Evolutionary conservation across 2,888 invertebrate genomes (phyloP), one percentile per base, ranked within the genome.

Genomic region (Cephus rjabovi): DNA sequence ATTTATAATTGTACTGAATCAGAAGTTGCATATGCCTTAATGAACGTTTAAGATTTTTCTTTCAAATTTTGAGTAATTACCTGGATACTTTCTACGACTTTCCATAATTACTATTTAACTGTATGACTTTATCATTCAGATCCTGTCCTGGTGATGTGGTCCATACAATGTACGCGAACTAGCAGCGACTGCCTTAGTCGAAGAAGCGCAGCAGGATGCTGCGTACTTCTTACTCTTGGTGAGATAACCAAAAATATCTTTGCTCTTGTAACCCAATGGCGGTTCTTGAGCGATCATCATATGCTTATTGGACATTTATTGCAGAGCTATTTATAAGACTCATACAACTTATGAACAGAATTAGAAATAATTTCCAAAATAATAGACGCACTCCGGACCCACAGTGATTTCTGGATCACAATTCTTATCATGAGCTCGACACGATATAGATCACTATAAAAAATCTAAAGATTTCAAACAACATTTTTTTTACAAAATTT

Each of bases 181-280:
- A 23, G 56, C 56, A 56, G 56, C 23, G 56, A 56, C 56, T 56
- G 56, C 9, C 23, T 77, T 12, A 23, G 31, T 11, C 70, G 56
- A 74, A 33, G 30, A 77, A 75, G 75, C 34, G 70, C 37, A 31
- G 71, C 56, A 15, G 75, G 69, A 74, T 77, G 70, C 69, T 70
- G 37, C 75, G 40, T 77, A 75, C 77, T 23, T 56, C 74, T 75
- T 77, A 70, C 69, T 40, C 40, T 40, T 34, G 69, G 75, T 69
- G 56, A 56, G 56, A 75, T 77, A 77, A 83, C 84, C 85, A 85
- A 85, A 85, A 85, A 85, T 85, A 85, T 83, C 82, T 78, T 76
- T 35, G 35, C 85, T 80, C 82, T 83, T 81, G 78, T 76, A 82
- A 35, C 74, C 74, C 79, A 74, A 56, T 56, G 23, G 23, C 23